Conservation (phyloP, 2,797 vertebrate genomes). For the Brachyrhaphis roseni region DNA sequence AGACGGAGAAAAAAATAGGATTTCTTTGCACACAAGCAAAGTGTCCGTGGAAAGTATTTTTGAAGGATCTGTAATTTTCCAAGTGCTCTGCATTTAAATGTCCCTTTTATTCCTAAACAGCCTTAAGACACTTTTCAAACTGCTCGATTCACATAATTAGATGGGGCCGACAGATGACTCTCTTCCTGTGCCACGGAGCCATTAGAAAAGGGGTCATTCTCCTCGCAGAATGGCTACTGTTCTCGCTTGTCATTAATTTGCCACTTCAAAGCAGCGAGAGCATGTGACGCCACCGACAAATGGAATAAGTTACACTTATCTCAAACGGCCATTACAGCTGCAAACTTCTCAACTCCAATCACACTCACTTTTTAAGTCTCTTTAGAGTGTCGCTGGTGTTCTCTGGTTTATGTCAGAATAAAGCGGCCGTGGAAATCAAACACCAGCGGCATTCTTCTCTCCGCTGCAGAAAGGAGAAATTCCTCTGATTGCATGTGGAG, state of each 20-base stretch:
- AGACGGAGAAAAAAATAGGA: constrained; percentile 54
- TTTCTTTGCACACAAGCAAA: constrained; percentile 33
- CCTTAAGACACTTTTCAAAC: constrained; percentile 95
- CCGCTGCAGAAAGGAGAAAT: neutral
- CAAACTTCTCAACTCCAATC: constrained; percentile 83
- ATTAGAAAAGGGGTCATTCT: constrained; percentile 97
- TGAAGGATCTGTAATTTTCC: constrained; percentile 96
- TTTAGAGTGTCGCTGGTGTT: constrained; percentile 53
- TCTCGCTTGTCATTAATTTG: constrained; percentile 97
- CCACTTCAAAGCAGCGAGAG: constrained; percentile 92
- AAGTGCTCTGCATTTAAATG: constrained; percentile 96
- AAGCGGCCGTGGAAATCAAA: constrained; percentile 26
- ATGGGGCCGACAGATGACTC: constrained; percentile 91
- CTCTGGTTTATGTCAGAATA: constrained; percentile 44
- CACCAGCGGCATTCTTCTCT: constrained; percentile 4
- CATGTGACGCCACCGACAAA: constrained; percentile 90
- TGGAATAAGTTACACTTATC: constrained; percentile 95
- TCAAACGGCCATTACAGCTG: constrained; percentile 90
- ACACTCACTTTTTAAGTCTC: constrained; percentile 55
- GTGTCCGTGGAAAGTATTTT: constrained; percentile 92
- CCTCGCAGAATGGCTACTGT: constrained; percentile 93
- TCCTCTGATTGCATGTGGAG: neutral
- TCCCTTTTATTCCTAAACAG: constrained; percentile 98
- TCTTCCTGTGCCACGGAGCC: constrained; percentile 75
- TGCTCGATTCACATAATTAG: constrained; percentile 97